phyloP scores from a whole-genome alignment of 2,113 vertebrate species.

The Lasiurus borealis region DNA sequence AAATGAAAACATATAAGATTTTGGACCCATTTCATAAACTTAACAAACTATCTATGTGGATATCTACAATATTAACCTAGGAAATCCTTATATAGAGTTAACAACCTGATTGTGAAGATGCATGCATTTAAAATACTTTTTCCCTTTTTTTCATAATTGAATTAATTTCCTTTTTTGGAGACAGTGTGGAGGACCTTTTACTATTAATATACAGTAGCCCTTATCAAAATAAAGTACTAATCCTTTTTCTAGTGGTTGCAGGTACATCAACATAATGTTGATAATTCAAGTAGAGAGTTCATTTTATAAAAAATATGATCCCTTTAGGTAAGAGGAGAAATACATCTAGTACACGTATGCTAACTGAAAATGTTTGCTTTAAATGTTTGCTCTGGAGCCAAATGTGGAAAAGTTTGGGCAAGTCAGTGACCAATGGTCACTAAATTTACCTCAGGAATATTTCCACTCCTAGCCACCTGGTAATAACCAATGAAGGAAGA shows the following conservation, averaged over 20 bases:
- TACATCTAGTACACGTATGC: neutral
- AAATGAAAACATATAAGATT: neutral
- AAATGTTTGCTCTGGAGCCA: constrained; percentile 16
- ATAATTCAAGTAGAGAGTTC: neutral
- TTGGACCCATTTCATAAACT: neutral
- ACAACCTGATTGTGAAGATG: neutral
- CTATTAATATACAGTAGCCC: neutral
- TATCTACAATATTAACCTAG: neutral
- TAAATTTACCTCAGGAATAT: constrained; percentile 46
- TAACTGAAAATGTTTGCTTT: neutral
- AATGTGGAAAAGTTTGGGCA: neutral
- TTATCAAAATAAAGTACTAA: constrained; percentile 3
- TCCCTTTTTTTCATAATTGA: neutral
- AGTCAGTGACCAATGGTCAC: neutral
- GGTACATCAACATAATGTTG: neutral
- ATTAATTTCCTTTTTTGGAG: neutral
- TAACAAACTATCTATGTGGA: neutral
- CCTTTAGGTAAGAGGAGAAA: neutral
- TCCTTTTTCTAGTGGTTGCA: neutral
- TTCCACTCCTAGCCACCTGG: neutral
- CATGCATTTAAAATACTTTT: neutral
- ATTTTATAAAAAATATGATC: neutral
- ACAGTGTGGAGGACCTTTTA: neutral
- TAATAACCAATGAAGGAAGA: constrained; percentile 49
- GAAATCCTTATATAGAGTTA: neutral